These are phyloP conservation scores for Ferdinandea cuprea DNA, from an alignment of 2,888 invertebrate genomes.

Conservation along the genomic window DNA sequence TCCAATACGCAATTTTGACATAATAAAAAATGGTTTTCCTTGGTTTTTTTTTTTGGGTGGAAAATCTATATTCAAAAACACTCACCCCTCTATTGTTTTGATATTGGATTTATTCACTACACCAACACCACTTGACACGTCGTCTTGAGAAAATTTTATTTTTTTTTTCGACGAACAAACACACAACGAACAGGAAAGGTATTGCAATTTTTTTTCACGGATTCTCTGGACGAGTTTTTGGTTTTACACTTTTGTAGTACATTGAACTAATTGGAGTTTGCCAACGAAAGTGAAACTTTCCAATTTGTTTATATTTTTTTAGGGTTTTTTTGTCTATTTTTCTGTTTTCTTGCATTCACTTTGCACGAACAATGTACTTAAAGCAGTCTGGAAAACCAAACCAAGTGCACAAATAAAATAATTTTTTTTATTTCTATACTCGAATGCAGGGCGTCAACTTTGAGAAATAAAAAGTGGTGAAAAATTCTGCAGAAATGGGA, in stretches of 20 bases:
- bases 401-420: constrained; percentile 60
- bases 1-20: neutral
- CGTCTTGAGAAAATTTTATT: constrained; percentile 54
- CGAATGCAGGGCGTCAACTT: constrained; percentile 48
- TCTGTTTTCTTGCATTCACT: constrained; percentile 4
- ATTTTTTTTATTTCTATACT: constrained; percentile 28
- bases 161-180: constrained; percentile 32
- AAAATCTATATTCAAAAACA: constrained; percentile 62
- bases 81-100: constrained; percentile 71
- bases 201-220: constrained; percentile 57
- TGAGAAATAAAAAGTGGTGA: constrained; percentile 30
- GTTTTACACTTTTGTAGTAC: constrained; percentile 42
- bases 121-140: constrained; percentile 71
- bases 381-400: constrained; percentile 37
- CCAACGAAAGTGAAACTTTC: constrained; percentile 35
- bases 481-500: constrained; percentile 34
- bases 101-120: constrained; percentile 64
- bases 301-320: constrained; percentile 42
- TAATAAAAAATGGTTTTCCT: neutral
- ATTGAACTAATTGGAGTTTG: constrained; percentile 32
- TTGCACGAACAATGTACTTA: constrained; percentile 41
- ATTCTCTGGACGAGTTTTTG: constrained; percentile 45
- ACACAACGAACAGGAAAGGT: constrained; percentile 25
- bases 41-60: constrained; percentile 45
- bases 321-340: constrained; percentile 23